Base-by-base conservation (phyloP, 2,888 invertebrate species). In the Drosophila picticornis region DNA sequence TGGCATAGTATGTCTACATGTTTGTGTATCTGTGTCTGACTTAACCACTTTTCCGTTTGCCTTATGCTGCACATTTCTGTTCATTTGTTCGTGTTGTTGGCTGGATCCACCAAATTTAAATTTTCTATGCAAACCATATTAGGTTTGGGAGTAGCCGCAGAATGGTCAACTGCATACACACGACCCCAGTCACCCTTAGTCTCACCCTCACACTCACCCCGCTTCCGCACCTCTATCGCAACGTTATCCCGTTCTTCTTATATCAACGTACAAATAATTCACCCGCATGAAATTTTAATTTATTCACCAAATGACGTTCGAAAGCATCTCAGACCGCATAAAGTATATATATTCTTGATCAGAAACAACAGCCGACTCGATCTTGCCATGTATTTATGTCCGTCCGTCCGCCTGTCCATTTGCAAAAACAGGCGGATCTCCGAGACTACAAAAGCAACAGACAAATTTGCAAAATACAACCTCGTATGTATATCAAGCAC, bases 21-120 rank as follows among this genome's bases (percentile, higher is more conserved):
- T 38, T 38, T 13, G 29, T 34, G 22, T 22, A 25, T 66, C 16
- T 56, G 22, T 43, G 27, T 55, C 16, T 52, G 22, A 62, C 43
- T 52, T 48, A 50, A 22, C 55, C 50, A 56, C 9, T 27, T 63
- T 56, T 51, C 52, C 25, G 16, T 48, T 61, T 48, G 51, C 53
- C 50, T 53, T 52, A 38, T 50, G 51, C 65, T 56, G 76, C 69
- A 80, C 50, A 66, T 57, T 61, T 66, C 10, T 51, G 43, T 77
- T 70, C 64, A 62, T 59, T 77, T 55, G 57, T 43, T 52, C 29
- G 52, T 60, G 25, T 61, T 64, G 38, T 57, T 61, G 75, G 59
- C 43, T 50, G 32, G 13, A 62, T 38, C 59, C 57, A 60, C 25
- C 43, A 63, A 81, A 81, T 77, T 76, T 62, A 63, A 80, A 55